phyloP scores from a whole-genome alignment of 2,888 invertebrate species.

The Phaonia tiefii region DNA sequence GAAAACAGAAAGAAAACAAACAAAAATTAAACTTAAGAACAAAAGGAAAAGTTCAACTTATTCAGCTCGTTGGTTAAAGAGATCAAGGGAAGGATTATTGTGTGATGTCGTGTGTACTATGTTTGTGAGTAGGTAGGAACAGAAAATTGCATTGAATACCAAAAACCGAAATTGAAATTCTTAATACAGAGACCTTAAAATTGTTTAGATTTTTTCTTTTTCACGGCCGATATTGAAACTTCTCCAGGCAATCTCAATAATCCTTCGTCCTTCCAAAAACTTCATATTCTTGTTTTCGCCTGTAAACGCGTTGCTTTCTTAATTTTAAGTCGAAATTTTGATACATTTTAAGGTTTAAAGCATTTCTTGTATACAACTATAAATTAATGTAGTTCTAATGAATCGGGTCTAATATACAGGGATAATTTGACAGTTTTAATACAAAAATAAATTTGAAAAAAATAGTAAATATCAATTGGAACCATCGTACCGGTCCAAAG shows the following conservation, averaged over 20 bases:
- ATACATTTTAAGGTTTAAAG: constrained; percentile 66
- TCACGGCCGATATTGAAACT: constrained; percentile 77
- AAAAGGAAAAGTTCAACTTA: constrained; percentile 69
- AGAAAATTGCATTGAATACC: constrained; percentile 54
- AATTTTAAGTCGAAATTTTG: constrained; percentile 47
- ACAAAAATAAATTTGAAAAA: constrained; percentile 62
- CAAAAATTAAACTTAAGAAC: constrained; percentile 76
- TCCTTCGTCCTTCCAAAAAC: constrained; percentile 76
- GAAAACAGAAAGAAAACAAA: constrained; percentile 70
- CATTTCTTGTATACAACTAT: constrained; percentile 63
- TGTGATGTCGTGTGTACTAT: constrained; percentile 46
- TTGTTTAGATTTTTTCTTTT: constrained; percentile 81
- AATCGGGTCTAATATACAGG: constrained; percentile 59
- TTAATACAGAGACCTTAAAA: constrained; percentile 63
- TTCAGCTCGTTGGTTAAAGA: constrained; percentile 1
- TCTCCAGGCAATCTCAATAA: constrained; percentile 71
- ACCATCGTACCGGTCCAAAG: constrained; percentile 81
- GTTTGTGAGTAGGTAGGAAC: constrained; percentile 50
- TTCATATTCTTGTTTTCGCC: constrained; percentile 36
- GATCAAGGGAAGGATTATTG: constrained; percentile 75
- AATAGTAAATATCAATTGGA: constrained; percentile 74
- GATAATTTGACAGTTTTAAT: constrained; percentile 53
- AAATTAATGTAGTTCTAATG: constrained; percentile 46
- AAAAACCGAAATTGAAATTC: constrained; percentile 43
- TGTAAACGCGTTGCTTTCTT: neutral